These are phyloP conservation scores for Trichonephila inaurata DNA, from an alignment of 1,140 invertebrate genomes.

Conservation along the genomic window DNA sequence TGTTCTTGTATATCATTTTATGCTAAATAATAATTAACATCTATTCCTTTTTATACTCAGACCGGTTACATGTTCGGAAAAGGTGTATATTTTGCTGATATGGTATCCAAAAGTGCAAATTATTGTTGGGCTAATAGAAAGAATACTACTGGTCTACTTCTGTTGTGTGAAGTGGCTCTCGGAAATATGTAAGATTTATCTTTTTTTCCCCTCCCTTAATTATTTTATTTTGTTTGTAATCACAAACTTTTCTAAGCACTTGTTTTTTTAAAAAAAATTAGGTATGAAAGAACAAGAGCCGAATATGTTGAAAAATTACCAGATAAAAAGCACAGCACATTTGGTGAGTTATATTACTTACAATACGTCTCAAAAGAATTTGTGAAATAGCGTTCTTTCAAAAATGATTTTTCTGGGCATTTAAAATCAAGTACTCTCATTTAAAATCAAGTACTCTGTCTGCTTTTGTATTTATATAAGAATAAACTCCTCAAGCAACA, in stretches of 20 bases:
- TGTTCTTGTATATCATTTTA: no score
- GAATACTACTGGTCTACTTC: slow-evolving; percentile 89
- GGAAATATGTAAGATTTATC: slow-evolving; percentile 89
- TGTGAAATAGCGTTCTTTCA: no score
- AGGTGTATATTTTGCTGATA: slow-evolving; percentile 97
- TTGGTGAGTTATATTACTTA: slow-evolving; percentile 82
- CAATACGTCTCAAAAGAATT: no score
- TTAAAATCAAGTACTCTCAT: no score
- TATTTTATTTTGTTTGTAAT: neutral
- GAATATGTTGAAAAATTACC: slow-evolving; percentile 90
- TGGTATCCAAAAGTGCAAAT: slow-evolving; percentile 99
- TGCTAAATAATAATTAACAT: no score
- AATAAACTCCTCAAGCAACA: no score
- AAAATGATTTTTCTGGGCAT: no score
- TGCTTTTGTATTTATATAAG: no score
- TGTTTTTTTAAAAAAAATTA: slow-evolving; percentile 78
- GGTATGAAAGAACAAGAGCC: slow-evolving; percentile 86
- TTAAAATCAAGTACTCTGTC: no score
- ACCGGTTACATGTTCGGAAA: slow-evolving; percentile 99
- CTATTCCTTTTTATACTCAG: slow-evolving; percentile 76
- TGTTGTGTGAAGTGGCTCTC: slow-evolving; percentile 97
- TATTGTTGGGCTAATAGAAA: slow-evolving; percentile 91
- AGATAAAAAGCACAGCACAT: slow-evolving; percentile 88
- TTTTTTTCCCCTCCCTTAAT: neutral
- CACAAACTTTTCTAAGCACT: neutral